Percentiles rank a stretch among this genome's conserved stretches.
Evolutionary conservation across 2,888 invertebrate species (phyloP).

Genomic region (Plebejus melissa): DNA sequence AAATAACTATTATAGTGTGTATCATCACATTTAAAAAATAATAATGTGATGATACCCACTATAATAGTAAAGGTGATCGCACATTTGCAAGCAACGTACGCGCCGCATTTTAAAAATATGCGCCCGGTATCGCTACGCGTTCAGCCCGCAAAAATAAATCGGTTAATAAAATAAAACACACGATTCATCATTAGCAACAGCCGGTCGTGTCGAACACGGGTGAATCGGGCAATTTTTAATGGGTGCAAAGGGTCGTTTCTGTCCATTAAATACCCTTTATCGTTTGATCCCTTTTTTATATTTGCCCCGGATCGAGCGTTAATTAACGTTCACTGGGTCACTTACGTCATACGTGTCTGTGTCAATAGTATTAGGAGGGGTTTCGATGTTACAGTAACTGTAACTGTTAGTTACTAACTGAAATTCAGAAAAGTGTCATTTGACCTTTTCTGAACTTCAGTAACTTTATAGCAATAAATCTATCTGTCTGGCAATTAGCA

Average conservation of each 20-base stretch:
- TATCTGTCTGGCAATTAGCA: no score
- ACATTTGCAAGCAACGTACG: no score
- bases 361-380: background rate
- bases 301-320: constrained; percentile 65
- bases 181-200: background rate
- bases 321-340: constrained; percentile 49
- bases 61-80: no score
- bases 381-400: background rate
- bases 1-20: no score
- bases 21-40: no score
- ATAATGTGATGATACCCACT: no score
- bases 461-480: no score
- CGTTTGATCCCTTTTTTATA: constrained; percentile 77
- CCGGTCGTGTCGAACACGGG: constrained; percentile 49
- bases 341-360: background rate
- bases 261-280: constrained; percentile 78
- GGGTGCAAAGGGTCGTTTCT: constrained; percentile 73
- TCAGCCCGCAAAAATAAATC: background rate
- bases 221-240: constrained; percentile 72
- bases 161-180: background rate
- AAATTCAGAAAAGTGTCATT: no score
- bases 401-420: no score
- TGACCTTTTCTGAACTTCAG: no score
- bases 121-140: no score
- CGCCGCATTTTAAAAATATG: no score